phyloP scores from a whole-genome alignment of 2,888 invertebrate species.

The Harpalus rubripes region DNA sequence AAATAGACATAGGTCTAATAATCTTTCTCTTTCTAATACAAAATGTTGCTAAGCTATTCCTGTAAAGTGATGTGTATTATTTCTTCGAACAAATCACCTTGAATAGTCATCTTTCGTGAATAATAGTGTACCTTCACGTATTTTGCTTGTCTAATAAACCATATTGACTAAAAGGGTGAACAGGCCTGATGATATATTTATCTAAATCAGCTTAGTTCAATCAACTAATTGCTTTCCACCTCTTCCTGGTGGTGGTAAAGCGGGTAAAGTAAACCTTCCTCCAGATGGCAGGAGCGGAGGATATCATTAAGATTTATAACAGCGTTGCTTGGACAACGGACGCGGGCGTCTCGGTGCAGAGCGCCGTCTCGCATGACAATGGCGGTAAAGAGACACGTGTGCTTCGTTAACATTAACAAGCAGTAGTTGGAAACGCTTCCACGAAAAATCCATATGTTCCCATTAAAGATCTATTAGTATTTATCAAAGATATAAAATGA shows the following conservation, averaged over 20 bases:
- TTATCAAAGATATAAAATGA: too few species aligned
- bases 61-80: too few species aligned
- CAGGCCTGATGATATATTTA: neutral
- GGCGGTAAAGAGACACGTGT: neutral
- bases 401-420: constrained; percentile 40
- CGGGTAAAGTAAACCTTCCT: neutral
- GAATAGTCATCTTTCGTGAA: too few species aligned
- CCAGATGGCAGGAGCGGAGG: neutral
- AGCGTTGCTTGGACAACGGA: constrained; percentile 1
- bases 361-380: constrained; percentile 15
- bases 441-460: too few species aligned
- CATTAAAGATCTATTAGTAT: too few species aligned
- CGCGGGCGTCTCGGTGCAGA: neutral
- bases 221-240: neutral
- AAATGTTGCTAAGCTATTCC: too few species aligned
- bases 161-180: neutral
- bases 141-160: too few species aligned
- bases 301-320: constrained; percentile 4
- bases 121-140: too few species aligned
- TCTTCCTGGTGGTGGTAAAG: neutral
- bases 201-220: constrained; percentile 1
- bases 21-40: too few species aligned
- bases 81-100: too few species aligned
- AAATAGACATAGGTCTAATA: too few species aligned
- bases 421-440: neutral